Evolutionary conservation across 2,113 vertebrate genomes (phyloP).

Genomic region (Tonatia bakeri): DNA sequence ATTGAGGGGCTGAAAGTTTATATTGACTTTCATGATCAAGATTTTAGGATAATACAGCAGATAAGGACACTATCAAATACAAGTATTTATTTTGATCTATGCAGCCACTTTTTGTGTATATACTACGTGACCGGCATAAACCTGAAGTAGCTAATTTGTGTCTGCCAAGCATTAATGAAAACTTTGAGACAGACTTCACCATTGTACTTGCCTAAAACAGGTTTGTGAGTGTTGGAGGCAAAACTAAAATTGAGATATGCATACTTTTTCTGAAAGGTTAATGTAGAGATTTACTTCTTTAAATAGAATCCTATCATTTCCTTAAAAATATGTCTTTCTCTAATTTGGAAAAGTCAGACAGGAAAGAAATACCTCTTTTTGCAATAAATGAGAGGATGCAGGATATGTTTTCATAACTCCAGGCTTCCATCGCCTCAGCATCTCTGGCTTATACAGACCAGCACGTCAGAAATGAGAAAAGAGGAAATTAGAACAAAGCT

Average conservation of each 20-base stretch:
- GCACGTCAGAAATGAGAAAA: background rate
- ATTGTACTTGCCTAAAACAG: background rate
- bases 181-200: background rate
- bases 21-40: background rate
- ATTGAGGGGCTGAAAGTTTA: background rate
- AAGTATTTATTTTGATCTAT: background rate
- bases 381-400: background rate
- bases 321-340: background rate
- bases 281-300: background rate
- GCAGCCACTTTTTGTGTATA: background rate
- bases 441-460: background rate
- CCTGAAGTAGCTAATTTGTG: background rate
- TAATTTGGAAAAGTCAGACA: background rate
- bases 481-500: background rate
- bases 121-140: background rate
- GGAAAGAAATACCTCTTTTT: background rate
- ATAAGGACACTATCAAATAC: background rate
- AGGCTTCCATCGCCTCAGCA: background rate
- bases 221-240: background rate
- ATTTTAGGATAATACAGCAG: background rate
- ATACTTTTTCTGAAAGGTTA: background rate
- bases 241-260: background rate
- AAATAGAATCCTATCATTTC: background rate
- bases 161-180: background rate
- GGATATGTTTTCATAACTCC: background rate